A percentile compares a stretch with the other conserved stretches of the same genome.
These are phyloP conservation scores for Brachyistius frenatus DNA, from an alignment of 2,113 vertebrate genomes.

Conservation along the genomic window DNA sequence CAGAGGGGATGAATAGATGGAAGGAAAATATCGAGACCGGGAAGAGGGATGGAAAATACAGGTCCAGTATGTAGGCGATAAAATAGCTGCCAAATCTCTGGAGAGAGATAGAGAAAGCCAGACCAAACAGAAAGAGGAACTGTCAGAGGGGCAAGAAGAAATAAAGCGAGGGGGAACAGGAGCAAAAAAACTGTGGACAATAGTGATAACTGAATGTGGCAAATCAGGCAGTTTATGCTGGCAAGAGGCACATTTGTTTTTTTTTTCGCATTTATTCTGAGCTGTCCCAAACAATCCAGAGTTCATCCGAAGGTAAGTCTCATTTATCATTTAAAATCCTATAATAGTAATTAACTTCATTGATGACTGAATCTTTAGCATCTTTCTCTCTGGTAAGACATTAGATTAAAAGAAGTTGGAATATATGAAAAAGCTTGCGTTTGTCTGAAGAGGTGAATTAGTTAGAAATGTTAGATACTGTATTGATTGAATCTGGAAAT, in stretches of 20 bases:
- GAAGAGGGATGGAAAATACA: constrained; percentile 37
- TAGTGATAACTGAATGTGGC: constrained; percentile 15
- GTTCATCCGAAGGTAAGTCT: constrained; percentile 45
- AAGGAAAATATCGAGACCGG: constrained; percentile 7
- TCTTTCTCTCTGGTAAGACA: not conserved
- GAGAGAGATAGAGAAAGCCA: constrained; percentile 26
- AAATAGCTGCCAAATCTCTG: constrained; percentile 28
- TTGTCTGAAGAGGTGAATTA: not conserved
- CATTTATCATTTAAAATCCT: constrained; percentile 38
- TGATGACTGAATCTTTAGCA: not conserved
- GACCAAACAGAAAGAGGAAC: constrained; percentile 33
- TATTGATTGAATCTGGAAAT: not conserved
- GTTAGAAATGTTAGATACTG: not conserved
- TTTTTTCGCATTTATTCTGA: constrained; percentile 1
- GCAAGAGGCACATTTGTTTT: constrained; percentile 4
- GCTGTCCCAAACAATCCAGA: not conserved
- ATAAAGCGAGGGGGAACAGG: constrained; percentile 9
- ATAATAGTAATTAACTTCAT: not conserved
- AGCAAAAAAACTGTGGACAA: not conserved
- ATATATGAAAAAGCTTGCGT: not conserved
- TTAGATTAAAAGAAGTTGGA: not conserved
- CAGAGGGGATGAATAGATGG: constrained; percentile 16
- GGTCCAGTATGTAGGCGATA: constrained; percentile 22
- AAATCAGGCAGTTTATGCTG: not conserved
- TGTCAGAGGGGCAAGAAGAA: constrained; percentile 20